Evolutionary conservation across 2,113 vertebrate genomes (phyloP), one percentile per base, ranked within the genome.

Genomic region (Paracanthobrama guichenoti): DNA sequence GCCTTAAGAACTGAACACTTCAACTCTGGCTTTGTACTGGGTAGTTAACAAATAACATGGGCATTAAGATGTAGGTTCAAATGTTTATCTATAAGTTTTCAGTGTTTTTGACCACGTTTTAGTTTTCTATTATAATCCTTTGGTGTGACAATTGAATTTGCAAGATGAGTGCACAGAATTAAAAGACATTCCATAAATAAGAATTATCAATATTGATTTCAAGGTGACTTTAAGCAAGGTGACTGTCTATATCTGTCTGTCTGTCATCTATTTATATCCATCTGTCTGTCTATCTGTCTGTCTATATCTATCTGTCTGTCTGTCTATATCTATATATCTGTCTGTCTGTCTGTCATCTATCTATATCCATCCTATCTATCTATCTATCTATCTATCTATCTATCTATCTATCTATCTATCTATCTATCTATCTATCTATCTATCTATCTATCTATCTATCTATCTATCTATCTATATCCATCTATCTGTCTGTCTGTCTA

Each of bases 301-400:
- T 67, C 26, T 22, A 60, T 2, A 66, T 67, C 13, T 14, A 66
- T 66, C 26, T 5, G 26, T 64, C 24, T 24, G 26, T 64, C n/a
- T 11, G 3, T 42, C 67, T 22, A n/a, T n/a, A 44, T 72, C 39
- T 72, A 60, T 60, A 20, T 22, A 60, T 60, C 57, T n/a, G 24
- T 62, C 60, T 24, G 26, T 62, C 59, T 60, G 14, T 22, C 57
- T 60, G n/a, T 60, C 14, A 4, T 42, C 69, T 9, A 20, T 69
- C 66, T 44, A 2, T 73, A n/a, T n/a, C n/a, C n/a, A n/a, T n/a
- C n/a, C 69, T 73, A 1, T 73, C 11, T 24, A 9, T 73, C 71
- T 73, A 3, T 73, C 42, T 73, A 9, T 73, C 71, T 73, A 9
- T 73, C 39, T 73, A 9, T 73, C 71, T 73, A 4, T 73, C 71